Evolutionary conservation across 2,888 invertebrate genomes (phyloP), one percentile per base, ranked within the genome.

Genomic region (Lacanobia wlatinum): DNA sequence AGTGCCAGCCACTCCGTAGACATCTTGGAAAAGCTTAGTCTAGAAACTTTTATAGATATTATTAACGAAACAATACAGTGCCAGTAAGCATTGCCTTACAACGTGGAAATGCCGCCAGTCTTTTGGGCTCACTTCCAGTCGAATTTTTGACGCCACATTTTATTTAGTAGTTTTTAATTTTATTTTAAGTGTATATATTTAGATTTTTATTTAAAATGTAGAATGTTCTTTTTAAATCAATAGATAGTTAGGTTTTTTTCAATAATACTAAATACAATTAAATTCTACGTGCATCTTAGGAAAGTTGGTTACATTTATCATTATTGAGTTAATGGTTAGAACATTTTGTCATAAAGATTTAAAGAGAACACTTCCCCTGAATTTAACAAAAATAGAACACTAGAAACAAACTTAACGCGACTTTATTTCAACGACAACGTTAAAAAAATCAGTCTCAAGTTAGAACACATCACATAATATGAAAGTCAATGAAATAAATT

Each of bases 401-500:
- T n/a, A 65, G 56, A 18, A 59, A 58, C 2, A n/a, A 18, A 18
- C 12, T 18, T 28, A 23, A 21, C 40, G 18, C 38, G 18, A 48
- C 16, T 48, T 48, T 48, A 0, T 55, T 67, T 46, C 4, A 76
- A 53, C 55, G 38, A 21, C 18, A 64, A 48, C n/a, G 43, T 21
- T 59, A 14, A 56, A 70, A 73, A 56, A 73, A 77, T 58, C 71
- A 40, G 40, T 21, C 59, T 43, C 21, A 52, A 81, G 52, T 64
- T 70, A 61, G 34, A 71, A 60, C 55, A 67, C 78, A 75, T 64
- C 59, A 70, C 68, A 60, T 81, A 62, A 74, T 76, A 71, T 70
- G 76, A 84, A 76, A 84, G 79, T 78, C 70, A 75, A 84, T 82
- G 73, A 83, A 61, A 83, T 84, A 84, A 74, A 73, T 78, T 76